Evolutionary conservation across 2,797 vertebrate genomes (phyloP).

Genomic region (Sitta carolinensis): DNA sequence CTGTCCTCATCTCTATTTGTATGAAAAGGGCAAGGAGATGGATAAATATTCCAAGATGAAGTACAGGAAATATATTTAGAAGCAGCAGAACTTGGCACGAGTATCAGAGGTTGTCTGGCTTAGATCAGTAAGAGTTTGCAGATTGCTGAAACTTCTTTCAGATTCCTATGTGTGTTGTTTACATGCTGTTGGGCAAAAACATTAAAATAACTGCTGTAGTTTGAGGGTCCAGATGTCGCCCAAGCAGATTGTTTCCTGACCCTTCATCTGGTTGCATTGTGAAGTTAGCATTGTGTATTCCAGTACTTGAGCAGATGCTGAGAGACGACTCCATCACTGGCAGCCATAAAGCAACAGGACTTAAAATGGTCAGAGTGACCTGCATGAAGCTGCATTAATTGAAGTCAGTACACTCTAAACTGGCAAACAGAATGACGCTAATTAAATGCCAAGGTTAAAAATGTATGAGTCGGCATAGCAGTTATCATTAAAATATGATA

Average conservation of each 20-base stretch:
- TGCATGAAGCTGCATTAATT: background rate
- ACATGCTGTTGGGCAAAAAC: background rate
- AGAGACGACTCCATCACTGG: background rate
- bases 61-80: background rate
- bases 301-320: background rate
- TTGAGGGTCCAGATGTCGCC: background rate
- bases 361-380: background rate
- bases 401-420: background rate
- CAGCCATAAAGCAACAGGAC: background rate
- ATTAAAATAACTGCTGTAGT: background rate
- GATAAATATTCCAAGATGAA: background rate
- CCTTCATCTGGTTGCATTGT: background rate
- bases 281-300: background rate
- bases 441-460: slow-evolving; percentile 19
- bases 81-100: background rate
- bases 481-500: background rate
- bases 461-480: background rate
- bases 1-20: background rate
- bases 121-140: background rate
- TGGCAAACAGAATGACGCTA: background rate
- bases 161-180: background rate
- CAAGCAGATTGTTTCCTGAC: background rate
- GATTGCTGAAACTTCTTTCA: background rate
- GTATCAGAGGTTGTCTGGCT: background rate
- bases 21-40: background rate